Conservation (phyloP, 2,113 vertebrate genomes). For the Motacilla tschutschensis region DNA sequence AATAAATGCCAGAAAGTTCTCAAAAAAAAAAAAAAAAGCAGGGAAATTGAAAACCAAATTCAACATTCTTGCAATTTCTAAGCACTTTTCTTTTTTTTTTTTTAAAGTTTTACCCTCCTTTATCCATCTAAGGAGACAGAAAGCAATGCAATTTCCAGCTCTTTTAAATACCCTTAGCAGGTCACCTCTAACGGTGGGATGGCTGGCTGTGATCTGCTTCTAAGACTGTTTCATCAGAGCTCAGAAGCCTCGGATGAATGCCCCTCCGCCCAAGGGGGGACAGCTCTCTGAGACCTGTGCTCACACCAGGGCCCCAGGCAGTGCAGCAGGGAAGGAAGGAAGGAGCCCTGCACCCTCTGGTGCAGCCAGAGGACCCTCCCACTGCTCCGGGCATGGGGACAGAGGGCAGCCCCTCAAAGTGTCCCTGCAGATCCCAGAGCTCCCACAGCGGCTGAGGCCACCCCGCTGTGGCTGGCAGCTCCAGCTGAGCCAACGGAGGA, state of each 20-base stretch:
- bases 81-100: not conserved
- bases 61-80: conserved; percentile 23
- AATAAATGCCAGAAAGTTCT: conserved; percentile 5
- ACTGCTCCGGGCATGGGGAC: fast-evolving
- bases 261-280: not conserved
- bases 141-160: conserved; percentile 5
- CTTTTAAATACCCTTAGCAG: conserved; percentile 21
- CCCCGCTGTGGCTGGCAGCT: fast-evolving
- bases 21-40: not conserved
- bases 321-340: not conserved
- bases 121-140: conserved; percentile 32
- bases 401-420: not conserved
- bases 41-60: conserved; percentile 14
- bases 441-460: fast-evolving
- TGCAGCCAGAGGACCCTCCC: fast-evolving
- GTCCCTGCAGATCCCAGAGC: not conserved
- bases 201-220: conserved; percentile 13
- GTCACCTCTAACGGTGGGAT: not conserved
- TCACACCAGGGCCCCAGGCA: fast-evolving
- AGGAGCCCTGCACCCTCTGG: not conserved
- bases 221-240: not conserved
- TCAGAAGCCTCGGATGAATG: not conserved
- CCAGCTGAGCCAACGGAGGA: fast-evolving
- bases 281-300: not conserved
- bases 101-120: not conserved